Evolutionary conservation across 2,888 invertebrate genomes (phyloP), one percentile per base, ranked within the genome.

Genomic region (Drosophila glabriapex): DNA sequence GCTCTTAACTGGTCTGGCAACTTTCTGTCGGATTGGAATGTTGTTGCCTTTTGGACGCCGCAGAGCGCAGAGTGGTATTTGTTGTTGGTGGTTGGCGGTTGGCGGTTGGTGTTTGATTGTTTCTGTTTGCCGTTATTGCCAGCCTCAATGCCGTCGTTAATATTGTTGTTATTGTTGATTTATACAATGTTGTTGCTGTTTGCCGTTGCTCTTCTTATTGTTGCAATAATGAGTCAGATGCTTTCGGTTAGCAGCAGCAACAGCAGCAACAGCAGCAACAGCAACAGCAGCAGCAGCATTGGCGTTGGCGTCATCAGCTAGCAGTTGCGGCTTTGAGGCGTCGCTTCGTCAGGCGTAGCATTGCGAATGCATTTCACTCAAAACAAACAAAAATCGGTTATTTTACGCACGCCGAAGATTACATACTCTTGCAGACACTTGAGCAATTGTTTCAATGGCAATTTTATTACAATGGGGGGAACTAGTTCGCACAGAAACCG

Each of bases 1-100:
- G 25, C 62, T 81, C 58, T 80, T 86, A 86, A 89, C 89, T 84
- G 84, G 86, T 85, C 89, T 86, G 87, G 87, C 89, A 87, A 84
- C 84, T 85, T 85, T 87, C 76, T 71, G 59, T 67, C 39, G 59
- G 82, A 70, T 82, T 73, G 85, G 85, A 85, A 85, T 85, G 90
- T 87, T 88, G 88, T 76, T 89, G 82, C 77, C 83, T 87, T 82
- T 83, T 82, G 72, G 85, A 73, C 61, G 72, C 68, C 72, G 71
- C 60, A 53, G 46, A 41, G 43, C 14, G 46, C 46, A 25, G 46
- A 46, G 22, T 70, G 54, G 41, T 63, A 37, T 58, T 54, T 68
- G 35, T 61, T 71, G 39, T 70, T 64, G 43, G 41, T 54, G 68
- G n/a, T 61, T 65, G 64, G 31, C 5, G 28, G 28, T 29, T 28